A percentile compares a stretch with the other conserved stretches of the same genome.
Conservation (phyloP, 2,888 invertebrate genomes). For the Drosophila kambysellisi region DNA sequence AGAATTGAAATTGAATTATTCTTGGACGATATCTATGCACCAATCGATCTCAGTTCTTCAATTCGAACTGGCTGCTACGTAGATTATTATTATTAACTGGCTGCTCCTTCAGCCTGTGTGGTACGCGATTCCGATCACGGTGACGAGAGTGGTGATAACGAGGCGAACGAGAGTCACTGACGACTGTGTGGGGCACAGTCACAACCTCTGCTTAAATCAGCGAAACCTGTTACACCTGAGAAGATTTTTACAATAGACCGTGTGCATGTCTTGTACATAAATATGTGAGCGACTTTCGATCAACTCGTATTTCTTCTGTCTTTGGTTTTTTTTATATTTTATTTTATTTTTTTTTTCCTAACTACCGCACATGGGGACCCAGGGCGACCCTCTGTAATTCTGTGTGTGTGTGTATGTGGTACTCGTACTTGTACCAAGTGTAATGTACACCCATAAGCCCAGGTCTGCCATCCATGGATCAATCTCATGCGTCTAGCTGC, state of each 20-base stretch:
- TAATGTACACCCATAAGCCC: conserved; percentile 59
- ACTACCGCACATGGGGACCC: conserved; percentile 4
- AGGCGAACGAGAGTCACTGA: conserved; percentile 50
- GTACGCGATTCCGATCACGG: conserved; percentile 20
- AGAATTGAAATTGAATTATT: conserved; percentile 66
- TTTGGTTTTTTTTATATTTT: conserved; percentile 15
- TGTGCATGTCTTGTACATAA: conserved; percentile 23
- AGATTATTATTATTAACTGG: background rate
- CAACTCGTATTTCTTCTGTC: conserved; percentile 72
- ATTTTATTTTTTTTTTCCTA: background rate
- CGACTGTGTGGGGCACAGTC: conserved; percentile 60
- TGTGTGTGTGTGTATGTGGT: background rate
- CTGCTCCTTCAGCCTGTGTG: background rate
- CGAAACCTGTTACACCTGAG: conserved; percentile 85
- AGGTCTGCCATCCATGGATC: conserved; percentile 35
- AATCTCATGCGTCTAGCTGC: conserved; percentile 46
- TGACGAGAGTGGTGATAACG: conserved; percentile 45
- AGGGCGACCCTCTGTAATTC: background rate
- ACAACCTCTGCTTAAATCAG: conserved; percentile 80
- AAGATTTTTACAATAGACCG: conserved; percentile 82
- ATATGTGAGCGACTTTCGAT: conserved; percentile 47
- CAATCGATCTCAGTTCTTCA: conserved; percentile 84
- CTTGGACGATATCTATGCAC: conserved; percentile 79
- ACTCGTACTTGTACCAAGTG: conserved; percentile 26
- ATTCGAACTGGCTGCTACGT: conserved; percentile 62